Base-by-base conservation (phyloP, 2,113 vertebrate genomes). In the Scophthalmus maximus region DNA sequence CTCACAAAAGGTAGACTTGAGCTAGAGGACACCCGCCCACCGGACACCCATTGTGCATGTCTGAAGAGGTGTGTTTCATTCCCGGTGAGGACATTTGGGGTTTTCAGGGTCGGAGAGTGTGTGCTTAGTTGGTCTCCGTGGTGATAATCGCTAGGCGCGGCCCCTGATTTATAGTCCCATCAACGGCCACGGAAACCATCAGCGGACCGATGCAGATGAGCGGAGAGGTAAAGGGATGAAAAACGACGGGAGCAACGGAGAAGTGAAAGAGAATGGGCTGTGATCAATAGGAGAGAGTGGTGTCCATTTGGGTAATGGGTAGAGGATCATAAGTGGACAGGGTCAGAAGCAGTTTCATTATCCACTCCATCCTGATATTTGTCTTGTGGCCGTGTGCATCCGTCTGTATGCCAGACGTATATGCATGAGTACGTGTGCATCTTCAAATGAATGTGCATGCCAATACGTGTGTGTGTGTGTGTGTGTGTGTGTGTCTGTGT, bases 301-400 rank as follows among this genome's bases (percentile, higher is more conserved):
- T 95, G 94, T 95, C 95, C 94, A 96, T 96, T 97, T 97, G 91
- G 93, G 92, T 98, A 98, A 97, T 96, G 94, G 96, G 94, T 92
- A 93, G 93, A 81, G 87, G 79, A 93, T 95, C 94, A 94, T 95
- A 94, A 94, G 89, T 87, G 91, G 89, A 93, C 88, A 90, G 90
- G 89, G 90, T 94, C 95, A 94, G 79, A 86, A 88, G 92, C 94
- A 79, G 94, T 93, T 95, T 93, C 92, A 94, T 94, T 92, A 93
- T 92, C 90, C 92, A 90, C 92, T 92, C 85, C 78, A 87, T 91
- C 81, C 82, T 71, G 76, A 78, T 79, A 75, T 77, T 69, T 27
- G 81, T 83, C 88, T 75, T 75, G 76, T 61, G 76, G n/a, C 50
- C 36, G 15, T 23, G 32, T 8, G 47, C 38, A 49, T 73, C 59